Base-by-base conservation (phyloP, 2,888 invertebrate genomes). In the Oscheius sp. region DNA sequence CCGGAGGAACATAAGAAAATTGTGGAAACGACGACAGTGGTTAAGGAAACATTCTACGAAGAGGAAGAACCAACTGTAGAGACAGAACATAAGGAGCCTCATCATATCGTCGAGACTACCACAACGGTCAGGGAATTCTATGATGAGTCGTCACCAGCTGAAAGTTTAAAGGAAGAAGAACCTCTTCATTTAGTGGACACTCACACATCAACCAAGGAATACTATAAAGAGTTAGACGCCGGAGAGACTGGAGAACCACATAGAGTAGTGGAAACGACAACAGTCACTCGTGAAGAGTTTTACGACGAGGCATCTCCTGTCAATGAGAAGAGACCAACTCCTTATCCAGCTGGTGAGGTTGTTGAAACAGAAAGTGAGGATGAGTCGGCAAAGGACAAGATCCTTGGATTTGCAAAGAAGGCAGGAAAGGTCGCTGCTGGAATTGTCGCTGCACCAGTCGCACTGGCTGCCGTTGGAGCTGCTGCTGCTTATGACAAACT, bases 391-490 rank as follows among this genome's bases (percentile, higher is more conserved):
- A 64, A 54, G 14, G 63, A 56, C 28, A 63, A 57, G 28, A 6
- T 63, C 26, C 17, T 41, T 22, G 64, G 64, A 0, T 68, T 68
- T 36, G 73, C 72, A 4, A 77, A 77, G 67, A 72, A 70, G 36
- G 74, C 73, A 30, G 80, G 80, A 62, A 71, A 71, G 72, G 51
- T 80, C 36, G 80, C 73, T 30, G 81, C 75, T 22, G 81, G 77
- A 61, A 74, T 77, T 36, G 61, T 75, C 2, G 47, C 47, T 14
- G 80, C 80, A 51, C 80, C 77, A 28, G 74, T 73, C 28, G 79
- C 74, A 38, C 68, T 75, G 12, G 74, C 74, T 44, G 79, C 73
- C 14, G 67, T 73, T 33, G 80, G 80, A 59, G 80, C 75, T 2
- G 70, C 67, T 24, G 71, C 71, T 17, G 76, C 62, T 12, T 62